Evolutionary conservation across 2,113 vertebrate genomes (phyloP).

Genomic region (Pelecanus crispus): DNA sequence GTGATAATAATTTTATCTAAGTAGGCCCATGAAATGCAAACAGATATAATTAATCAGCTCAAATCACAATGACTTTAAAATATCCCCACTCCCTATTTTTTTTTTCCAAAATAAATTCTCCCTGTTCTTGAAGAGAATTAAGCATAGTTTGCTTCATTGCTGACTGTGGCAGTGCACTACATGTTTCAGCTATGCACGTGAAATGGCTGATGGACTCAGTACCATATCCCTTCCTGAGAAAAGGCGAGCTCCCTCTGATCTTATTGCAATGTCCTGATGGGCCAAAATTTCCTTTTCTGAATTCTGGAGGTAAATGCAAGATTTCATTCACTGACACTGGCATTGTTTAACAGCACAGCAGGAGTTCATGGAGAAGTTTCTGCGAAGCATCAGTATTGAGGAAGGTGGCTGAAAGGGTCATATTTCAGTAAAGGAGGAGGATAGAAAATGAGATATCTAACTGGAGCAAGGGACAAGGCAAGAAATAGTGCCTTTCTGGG

Average conservation of each 20-base stretch:
- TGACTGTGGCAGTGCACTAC: background rate
- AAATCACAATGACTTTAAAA: background rate
- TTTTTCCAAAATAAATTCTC: background rate
- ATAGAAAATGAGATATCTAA: background rate
- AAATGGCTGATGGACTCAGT: background rate
- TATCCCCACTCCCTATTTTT: background rate
- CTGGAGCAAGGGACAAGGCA: background rate
- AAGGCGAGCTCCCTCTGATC: background rate
- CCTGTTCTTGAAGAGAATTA: background rate
- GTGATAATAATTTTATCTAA: background rate
- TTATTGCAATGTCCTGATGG: background rate
- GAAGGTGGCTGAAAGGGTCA: background rate
- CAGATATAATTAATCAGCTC: background rate
- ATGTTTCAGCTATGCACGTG: background rate
- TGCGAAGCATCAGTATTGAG: background rate
- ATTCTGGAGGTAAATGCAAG: fast-evolving
- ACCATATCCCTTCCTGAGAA: background rate
- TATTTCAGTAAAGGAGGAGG: background rate
- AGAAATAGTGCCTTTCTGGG: background rate
- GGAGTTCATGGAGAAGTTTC: background rate
- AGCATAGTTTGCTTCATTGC: background rate
- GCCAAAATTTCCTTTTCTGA: background rate
- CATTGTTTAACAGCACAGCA: background rate
- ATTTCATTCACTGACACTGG: background rate
- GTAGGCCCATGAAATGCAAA: background rate